A percentile compares a stretch with the other conserved stretches of the same genome.
Evolutionary conservation across 2,888 invertebrate genomes (phyloP).

Genomic region (Caenorhabditis uteleia): DNA sequence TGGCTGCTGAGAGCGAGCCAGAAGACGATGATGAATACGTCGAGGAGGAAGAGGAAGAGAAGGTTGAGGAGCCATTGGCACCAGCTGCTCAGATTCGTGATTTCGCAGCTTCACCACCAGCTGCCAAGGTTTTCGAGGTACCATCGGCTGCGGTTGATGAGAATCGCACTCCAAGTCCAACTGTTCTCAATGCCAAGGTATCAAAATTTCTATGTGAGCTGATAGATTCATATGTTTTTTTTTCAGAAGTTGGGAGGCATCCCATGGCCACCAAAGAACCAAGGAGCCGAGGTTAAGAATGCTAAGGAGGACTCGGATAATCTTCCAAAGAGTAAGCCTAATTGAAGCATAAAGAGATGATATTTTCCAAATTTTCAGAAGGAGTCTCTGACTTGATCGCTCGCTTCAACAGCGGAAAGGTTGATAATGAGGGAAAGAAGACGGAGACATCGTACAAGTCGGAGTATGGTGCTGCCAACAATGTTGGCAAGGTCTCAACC

Average conservation of each 20-base stretch:
- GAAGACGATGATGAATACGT: constrained; percentile 4
- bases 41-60: constrained; percentile 6
- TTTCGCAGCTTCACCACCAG: constrained; percentile 9
- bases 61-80: constrained; percentile 31
- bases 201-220: background rate
- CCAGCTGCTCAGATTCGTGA: constrained; percentile 29
- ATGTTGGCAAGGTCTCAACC: constrained; percentile 34
- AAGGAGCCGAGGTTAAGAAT: constrained; percentile 18
- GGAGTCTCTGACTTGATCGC: constrained; percentile 45
- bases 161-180: constrained; percentile 40
- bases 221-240: background rate
- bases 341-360: background rate
- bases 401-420: constrained; percentile 41
- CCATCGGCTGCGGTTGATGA: constrained; percentile 8
- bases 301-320: constrained; percentile 15
- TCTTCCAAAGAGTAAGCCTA: constrained; percentile 30
- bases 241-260: constrained; percentile 41
- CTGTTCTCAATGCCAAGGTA: constrained; percentile 34
- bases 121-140: constrained; percentile 12
- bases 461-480: constrained; percentile 36
- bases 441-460: constrained; percentile 32
- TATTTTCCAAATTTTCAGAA: constrained; percentile 27
- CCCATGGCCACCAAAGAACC: constrained; percentile 42
- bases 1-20: constrained; percentile 10
- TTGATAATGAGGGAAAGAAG: constrained; percentile 32